Conservation (phyloP, 2,113 vertebrate species). For the Aleadryas rufinucha region DNA sequence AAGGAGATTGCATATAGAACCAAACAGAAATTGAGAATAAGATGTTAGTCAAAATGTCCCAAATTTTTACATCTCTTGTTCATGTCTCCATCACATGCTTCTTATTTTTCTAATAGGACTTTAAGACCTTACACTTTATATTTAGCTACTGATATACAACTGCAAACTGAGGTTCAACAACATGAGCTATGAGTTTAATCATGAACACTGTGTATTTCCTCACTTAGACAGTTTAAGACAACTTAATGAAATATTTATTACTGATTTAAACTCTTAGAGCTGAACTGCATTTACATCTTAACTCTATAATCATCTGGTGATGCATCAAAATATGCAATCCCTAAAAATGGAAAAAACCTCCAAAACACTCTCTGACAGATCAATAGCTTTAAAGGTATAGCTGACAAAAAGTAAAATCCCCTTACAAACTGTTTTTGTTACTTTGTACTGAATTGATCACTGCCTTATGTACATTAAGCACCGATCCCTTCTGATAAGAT, state of each 20-base stretch:
- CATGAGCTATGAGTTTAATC: background rate
- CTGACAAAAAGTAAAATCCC: background rate
- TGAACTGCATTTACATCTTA: background rate
- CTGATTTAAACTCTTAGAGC: background rate
- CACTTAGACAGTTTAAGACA: background rate
- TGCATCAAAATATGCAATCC: background rate
- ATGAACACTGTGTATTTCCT: background rate
- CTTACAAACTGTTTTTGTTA: background rate
- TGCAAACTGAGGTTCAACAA: background rate
- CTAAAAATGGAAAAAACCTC: background rate
- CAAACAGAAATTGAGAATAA: background rate
- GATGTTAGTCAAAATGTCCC: background rate
- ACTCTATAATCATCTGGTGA: background rate
- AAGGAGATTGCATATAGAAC: background rate
- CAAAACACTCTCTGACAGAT: background rate
- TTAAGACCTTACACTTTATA: background rate
- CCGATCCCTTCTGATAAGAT: accelerated
- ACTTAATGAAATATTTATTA: background rate
- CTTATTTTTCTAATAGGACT: background rate
- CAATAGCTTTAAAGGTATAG: background rate
- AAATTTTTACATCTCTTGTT: background rate
- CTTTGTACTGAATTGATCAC: background rate
- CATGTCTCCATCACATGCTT: background rate
- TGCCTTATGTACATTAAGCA: accelerated
- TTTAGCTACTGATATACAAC: background rate